A percentile compares a stretch with the other conserved stretches of the same genome.
These are phyloP conservation scores for Mesorhabditis spiculigera DNA, from an alignment of 2,888 invertebrate genomes.

Conservation along the genomic window DNA sequence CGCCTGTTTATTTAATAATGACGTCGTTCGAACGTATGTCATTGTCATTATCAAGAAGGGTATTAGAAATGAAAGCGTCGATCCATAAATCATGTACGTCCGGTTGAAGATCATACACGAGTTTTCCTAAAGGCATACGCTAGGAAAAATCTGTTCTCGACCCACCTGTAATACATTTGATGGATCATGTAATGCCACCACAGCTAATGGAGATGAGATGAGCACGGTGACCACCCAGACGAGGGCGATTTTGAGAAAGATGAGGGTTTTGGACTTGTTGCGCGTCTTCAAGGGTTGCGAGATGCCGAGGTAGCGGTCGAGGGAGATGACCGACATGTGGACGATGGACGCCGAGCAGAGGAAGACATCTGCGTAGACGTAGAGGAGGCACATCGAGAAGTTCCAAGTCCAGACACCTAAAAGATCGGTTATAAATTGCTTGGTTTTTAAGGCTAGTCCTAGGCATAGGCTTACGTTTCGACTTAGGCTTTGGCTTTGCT, in stretches of 20 bases:
- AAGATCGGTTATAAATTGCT: not conserved
- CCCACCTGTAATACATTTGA: slow-evolving; percentile 60
- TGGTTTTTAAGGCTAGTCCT: too few species aligned
- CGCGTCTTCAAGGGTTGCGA: slow-evolving; percentile 84
- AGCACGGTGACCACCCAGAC: slow-evolving; percentile 89
- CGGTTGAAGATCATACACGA: slow-evolving; percentile 60
- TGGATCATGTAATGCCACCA: slow-evolving; percentile 62
- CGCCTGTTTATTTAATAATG: slow-evolving; percentile 70
- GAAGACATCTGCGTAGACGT: slow-evolving; percentile 77
- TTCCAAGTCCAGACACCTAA: slow-evolving; percentile 53
- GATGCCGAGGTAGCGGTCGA: slow-evolving; percentile 60
- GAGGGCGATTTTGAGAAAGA: slow-evolving; percentile 77
- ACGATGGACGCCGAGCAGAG: slow-evolving; percentile 66
- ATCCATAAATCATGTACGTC: slow-evolving; percentile 67
- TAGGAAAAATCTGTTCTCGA: too few species aligned
- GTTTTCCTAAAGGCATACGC: slow-evolving; percentile 28
- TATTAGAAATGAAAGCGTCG: slow-evolving; percentile 90
- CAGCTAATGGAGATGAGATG: slow-evolving; percentile 80
- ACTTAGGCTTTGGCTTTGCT: too few species aligned
- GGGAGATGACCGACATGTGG: slow-evolving; percentile 66
- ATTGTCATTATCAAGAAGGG: slow-evolving; percentile 89
- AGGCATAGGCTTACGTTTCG: too few species aligned
- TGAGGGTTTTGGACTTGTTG: slow-evolving; percentile 78
- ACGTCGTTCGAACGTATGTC: slow-evolving; percentile 87
- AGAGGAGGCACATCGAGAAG: slow-evolving; percentile 66